Evolutionary conservation across 92 coral and sea anemone genomes (phyloP).

Genomic region (Heteractis magnifica): DNA sequence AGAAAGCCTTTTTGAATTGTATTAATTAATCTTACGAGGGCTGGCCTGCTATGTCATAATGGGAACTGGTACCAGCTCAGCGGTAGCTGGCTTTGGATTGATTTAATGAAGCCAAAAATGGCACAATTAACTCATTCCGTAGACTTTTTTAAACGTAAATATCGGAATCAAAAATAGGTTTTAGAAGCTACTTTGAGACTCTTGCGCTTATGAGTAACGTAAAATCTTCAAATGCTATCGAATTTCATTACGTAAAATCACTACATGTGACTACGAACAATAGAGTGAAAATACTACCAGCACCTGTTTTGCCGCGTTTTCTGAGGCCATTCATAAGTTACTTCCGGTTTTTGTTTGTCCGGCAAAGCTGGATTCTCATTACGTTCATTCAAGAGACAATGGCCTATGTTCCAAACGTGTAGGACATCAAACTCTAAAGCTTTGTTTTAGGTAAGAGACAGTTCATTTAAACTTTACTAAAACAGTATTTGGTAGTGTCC

Average conservation of each 20-base stretch:
- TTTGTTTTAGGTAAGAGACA: background rate
- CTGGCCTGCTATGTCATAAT: background rate
- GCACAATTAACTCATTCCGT: background rate
- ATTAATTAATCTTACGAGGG: background rate
- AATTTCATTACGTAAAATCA: background rate
- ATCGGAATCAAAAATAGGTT: background rate
- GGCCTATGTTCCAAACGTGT: background rate
- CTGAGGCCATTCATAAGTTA: background rate
- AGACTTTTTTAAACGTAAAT: background rate
- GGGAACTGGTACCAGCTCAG: background rate
- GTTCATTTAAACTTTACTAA: background rate
- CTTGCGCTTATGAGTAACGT: background rate
- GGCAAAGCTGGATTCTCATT: background rate
- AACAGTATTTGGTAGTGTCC: background rate
- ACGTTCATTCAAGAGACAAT: background rate
- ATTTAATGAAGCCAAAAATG: slow-evolving; percentile 3
- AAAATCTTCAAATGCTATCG: background rate
- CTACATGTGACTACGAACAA: background rate
- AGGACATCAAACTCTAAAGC: background rate
- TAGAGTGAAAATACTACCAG: background rate
- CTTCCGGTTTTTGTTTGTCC: slow-evolving; percentile 30
- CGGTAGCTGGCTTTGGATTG: background rate
- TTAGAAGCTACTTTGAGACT: background rate
- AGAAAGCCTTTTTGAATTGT: background rate
- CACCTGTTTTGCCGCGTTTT: slow-evolving; percentile 19